Evolutionary conservation across 2,797 vertebrate genomes (phyloP), one percentile per base, ranked within the genome.

Genomic region (Pangasius krempfi): DNA sequence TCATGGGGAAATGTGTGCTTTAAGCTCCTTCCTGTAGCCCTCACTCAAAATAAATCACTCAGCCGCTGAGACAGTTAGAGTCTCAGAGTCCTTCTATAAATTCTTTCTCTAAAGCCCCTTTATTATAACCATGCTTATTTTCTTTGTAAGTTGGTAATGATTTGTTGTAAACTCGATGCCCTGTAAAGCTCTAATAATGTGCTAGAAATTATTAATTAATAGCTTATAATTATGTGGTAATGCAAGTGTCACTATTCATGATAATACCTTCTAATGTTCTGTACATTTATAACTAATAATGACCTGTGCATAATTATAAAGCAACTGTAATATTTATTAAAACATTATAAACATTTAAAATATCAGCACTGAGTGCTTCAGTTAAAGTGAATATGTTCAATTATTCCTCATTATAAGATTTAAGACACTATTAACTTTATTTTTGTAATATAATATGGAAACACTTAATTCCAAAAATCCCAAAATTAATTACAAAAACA

Each of bases 1-100:
- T 90, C 72, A 73, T 58, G 84, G 76, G 89, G 88, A 86, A 86
- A 87, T 47, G n/a, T n/a, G 50, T 62, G 47, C 66, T 85, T 56
- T 50, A 52, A 56, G 62, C 50, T 81, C 85, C 47, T 88, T 85
- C 81, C 44, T 88, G 82, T 88, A 86, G 62, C 87, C 73, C 80
- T 75, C 27, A 81, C 75, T 88, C 84, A 81, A 90, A 89, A 89
- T 86, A 90, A 84, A 85, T 87, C 72, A 60, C 37, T 70, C 88
- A 90, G 79, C 66, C 79, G 73, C 62, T n/a, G 40, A 80, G 75
- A 50, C 64, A 62, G 20, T n/a, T n/a, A n/a, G n/a, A n/a, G n/a
- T n/a, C n/a, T n/a, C n/a, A n/a, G n/a, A n/a, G n/a, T 82, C 33
- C 3, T 75, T 75, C 68, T 72, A 72, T 4, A 8, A 44, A 7